phyloP scores from a whole-genome alignment of 2,797 vertebrate species.

The Vespertilio murinus region DNA sequence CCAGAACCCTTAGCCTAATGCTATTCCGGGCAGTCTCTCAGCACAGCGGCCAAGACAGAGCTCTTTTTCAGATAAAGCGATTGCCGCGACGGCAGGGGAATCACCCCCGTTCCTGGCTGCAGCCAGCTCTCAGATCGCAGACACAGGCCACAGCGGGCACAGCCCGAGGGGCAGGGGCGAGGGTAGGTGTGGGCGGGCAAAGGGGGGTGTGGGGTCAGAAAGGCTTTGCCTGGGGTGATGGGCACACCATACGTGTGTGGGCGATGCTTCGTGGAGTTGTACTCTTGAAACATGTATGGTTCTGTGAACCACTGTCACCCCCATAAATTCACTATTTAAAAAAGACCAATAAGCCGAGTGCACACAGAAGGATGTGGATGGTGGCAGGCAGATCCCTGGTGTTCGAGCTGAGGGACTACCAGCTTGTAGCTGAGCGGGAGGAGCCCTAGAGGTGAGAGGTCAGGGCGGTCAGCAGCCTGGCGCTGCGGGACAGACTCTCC shows the following conservation, averaged over 20 bases:
- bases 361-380: not conserved
- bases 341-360: constrained; percentile 1
- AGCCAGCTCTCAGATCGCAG: not conserved
- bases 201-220: not conserved
- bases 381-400: not conserved
- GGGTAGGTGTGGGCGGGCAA: not conserved
- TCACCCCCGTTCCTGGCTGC: constrained; percentile 34
- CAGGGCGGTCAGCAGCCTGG: not conserved
- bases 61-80: constrained; percentile 74
- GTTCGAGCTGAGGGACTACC: not conserved
- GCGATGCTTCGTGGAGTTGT: not conserved
- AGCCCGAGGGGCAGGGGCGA: not conserved
- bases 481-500: too few species aligned
- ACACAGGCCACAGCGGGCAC: not conserved
- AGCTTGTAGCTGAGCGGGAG: not conserved
- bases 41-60: constrained; percentile 77
- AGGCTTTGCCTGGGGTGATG: not conserved
- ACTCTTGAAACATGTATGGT: not conserved
- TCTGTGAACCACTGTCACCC: not conserved
- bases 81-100: constrained; percentile 2
- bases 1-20: constrained; percentile 74
- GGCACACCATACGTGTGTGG: not conserved
- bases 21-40: constrained; percentile 60
- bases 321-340: not conserved
- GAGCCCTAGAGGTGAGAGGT: not conserved